Base-by-base conservation (phyloP, 2,113 vertebrate genomes). In the Xiphophorus maculatus region DNA sequence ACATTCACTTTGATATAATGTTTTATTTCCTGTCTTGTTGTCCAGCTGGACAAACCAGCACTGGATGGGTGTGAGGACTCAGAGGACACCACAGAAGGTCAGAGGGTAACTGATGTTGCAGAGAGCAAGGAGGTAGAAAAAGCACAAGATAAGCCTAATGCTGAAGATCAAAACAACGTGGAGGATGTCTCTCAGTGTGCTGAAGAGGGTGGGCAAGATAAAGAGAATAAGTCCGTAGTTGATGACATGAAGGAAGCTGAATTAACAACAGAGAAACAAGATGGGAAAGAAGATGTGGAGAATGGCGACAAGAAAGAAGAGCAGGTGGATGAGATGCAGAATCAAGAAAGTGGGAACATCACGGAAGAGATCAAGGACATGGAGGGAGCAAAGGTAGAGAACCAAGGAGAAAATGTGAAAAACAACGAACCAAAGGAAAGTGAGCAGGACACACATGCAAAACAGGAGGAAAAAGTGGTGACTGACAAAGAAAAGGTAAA, bases 401-500 rank as follows among this genome's bases (percentile, higher is more conserved):
- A 63, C 22, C 51, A 48, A 48, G 17, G 7, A 58, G 58, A 62
- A 28, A 63, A 78, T 28, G 63, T 29, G 17, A 71, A 58, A 63
- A 62, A 74, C 73, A 83, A 81, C 10, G 44, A 71, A 22, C 54
- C 37, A 60, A 90, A 83, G 30, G 88, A 13, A 37, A 62, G 33
- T 15, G 86, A 88, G 30, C 81, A 85, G 69, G 82, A 82, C 70
- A 90, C 90, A 64, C 48, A 77, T 62, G 67, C 32, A 14, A 82
- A 81, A 65, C 74, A 81, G 69, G 75, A 40, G 13, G 69, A 81
- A 13, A 51, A 42, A 65, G 78, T 88, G 27, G 76, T 6, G 1
- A 85, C 89, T 74, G 86, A 89, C 15, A 88, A 92, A 75, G 88
- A 63, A 63, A 91, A 89, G 35, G 32, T 14, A 0, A 91, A 90